Percentiles rank a stretch among this genome's conserved stretches.
phyloP scores from a whole-genome alignment of 1,140 invertebrate species.

The Cherax quadricarinatus region DNA sequence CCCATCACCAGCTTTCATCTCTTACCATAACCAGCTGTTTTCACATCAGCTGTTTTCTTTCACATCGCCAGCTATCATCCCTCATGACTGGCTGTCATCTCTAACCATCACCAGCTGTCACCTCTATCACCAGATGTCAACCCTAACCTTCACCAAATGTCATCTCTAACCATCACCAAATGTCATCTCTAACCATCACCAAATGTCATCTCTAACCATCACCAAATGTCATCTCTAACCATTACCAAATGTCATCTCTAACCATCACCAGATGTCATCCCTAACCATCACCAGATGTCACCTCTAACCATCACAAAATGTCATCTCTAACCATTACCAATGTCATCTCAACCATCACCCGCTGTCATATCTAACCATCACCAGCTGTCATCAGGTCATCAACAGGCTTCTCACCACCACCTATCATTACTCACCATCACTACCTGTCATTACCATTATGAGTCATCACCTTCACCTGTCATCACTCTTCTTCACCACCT shows the following conservation, averaged over 20 bases:
- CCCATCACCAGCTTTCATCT: background rate
- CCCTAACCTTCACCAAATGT: background rate
- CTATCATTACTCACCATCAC: background rate
- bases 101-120: background rate
- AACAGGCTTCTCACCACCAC: too few species aligned
- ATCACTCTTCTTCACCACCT: background rate
- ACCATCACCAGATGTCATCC: background rate
- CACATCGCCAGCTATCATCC: background rate
- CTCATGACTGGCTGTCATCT: background rate
- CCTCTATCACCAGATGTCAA: background rate
- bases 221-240: background rate
- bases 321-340: too few species aligned
- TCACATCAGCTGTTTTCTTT: too few species aligned
- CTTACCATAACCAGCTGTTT: background rate
- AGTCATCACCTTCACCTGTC: background rate
- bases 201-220: background rate
- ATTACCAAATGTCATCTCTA: background rate
- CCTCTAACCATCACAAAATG: too few species aligned
- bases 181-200: background rate
- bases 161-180: background rate
- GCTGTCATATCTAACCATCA: too few species aligned
- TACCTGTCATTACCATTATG: background rate
- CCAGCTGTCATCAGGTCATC: too few species aligned
- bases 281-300: background rate
- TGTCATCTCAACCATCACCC: too few species aligned